Evolutionary conservation across 2,797 vertebrate genomes (phyloP).

Genomic region (Peromyscus attwateri): DNA sequence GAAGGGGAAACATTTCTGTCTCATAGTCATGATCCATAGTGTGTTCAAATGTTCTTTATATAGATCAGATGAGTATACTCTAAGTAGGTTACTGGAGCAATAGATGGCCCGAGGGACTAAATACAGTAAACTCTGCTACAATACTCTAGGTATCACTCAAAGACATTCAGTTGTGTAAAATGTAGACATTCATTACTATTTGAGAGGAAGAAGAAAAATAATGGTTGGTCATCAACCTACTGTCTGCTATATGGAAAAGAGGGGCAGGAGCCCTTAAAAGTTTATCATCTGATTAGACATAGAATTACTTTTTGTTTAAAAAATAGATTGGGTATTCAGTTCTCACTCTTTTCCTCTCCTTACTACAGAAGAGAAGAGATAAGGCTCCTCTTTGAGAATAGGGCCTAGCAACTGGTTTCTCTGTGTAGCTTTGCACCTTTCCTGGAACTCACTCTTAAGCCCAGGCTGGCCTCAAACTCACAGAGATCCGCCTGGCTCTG

Average conservation of each 20-base stretch:
- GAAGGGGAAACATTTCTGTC: background rate
- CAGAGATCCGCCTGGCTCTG: no score
- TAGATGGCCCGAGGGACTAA: background rate
- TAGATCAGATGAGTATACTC: background rate
- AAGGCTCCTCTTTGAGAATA: background rate
- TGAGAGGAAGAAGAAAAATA: constrained; percentile 53
- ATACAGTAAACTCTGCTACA: background rate
- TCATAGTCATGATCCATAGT: background rate
- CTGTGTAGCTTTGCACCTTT: no score
- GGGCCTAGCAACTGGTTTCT: background rate
- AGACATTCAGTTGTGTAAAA: background rate
- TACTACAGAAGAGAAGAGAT: background rate
- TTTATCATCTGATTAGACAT: background rate
- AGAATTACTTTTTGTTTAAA: constrained; percentile 16
- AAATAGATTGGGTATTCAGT: background rate
- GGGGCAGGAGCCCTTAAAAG: background rate
- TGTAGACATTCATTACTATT: background rate
- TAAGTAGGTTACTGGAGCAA: background rate
- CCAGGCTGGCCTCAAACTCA: no score
- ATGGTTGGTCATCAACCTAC: background rate
- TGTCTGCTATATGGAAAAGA: background rate
- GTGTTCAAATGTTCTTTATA: background rate
- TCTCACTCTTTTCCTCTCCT: background rate
- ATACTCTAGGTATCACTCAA: background rate
- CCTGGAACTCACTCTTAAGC: no score